These are phyloP conservation scores for Apis laboriosa DNA, from an alignment of 1,140 invertebrate genomes.

Conservation along the genomic window DNA sequence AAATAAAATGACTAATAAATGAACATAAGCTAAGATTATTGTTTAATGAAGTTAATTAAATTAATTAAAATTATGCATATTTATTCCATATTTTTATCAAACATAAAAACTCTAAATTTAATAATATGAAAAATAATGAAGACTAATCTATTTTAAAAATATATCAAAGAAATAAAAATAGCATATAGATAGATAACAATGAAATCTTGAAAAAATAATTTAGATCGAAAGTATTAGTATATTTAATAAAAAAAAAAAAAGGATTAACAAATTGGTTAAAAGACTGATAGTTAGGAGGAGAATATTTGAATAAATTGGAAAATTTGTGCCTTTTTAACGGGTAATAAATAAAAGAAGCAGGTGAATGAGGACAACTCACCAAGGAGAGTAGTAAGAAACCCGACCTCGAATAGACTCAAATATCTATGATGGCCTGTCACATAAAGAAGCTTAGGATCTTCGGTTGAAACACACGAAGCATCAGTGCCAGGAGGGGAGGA, in stretches of 20 bases:
- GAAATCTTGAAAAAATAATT: neutral
- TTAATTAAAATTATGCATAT: neutral
- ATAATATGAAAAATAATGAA: neutral
- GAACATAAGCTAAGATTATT: neutral
- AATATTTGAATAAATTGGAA: neutral
- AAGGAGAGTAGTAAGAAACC: constrained; percentile 28
- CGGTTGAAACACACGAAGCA: constrained; percentile 31
- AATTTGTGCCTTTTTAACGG: neutral
- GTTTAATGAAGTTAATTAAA: neutral
- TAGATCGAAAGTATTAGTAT: neutral
- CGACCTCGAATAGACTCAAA: constrained; percentile 32
- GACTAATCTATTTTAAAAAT: neutral
- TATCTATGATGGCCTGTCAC: constrained; percentile 33
- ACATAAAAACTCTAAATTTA: neutral
- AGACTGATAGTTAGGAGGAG: neutral
- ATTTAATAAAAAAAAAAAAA: neutral
- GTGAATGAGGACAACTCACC: constrained; percentile 27
- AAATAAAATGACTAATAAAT: neutral
- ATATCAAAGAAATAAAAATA: neutral
- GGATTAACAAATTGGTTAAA: neutral
- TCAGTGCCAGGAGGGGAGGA: constrained; percentile 36
- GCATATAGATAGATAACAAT: neutral
- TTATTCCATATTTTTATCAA: too few species aligned
- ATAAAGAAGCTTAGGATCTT: constrained; percentile 36
- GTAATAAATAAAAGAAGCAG: constrained; percentile 25